Conservation (phyloP, 2,888 invertebrate species). For the Carabus problematicus region DNA sequence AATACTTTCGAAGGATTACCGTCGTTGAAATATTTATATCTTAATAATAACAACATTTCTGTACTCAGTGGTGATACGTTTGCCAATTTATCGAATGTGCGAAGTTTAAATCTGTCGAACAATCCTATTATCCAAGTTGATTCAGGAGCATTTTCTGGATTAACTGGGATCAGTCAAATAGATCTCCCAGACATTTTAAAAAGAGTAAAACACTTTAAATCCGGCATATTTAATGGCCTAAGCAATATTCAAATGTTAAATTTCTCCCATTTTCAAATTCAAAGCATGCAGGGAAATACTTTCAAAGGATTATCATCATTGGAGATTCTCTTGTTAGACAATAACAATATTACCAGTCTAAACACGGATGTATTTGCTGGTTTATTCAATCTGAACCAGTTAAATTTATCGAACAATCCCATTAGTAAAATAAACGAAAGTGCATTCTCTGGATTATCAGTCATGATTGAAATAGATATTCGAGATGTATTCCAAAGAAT, state of each 20-base stretch:
- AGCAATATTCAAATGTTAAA: neutral
- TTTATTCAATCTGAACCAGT: neutral
- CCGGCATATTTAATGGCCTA: slow-evolving; percentile 12
- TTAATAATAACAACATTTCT: slow-evolving; percentile 15
- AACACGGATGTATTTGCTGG: neutral
- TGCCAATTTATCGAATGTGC: neutral
- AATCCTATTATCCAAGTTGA: neutral
- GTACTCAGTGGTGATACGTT: neutral
- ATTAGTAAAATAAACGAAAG: neutral
- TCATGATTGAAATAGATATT: neutral
- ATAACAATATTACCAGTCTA: slow-evolving; percentile 14
- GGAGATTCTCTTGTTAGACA: neutral
- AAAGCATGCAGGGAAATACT: slow-evolving; percentile 16
- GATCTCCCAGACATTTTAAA: slow-evolving; percentile 7
- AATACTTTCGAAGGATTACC: slow-evolving; percentile 7
- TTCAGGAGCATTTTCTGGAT: neutral
- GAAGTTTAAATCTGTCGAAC: slow-evolving; percentile 6
- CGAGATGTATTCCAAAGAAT: slow-evolving; percentile 14
- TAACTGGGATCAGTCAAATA: neutral
- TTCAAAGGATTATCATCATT: slow-evolving; percentile 20
- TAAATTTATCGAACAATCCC: slow-evolving; percentile 18
- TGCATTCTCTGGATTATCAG: slow-evolving; percentile 5
- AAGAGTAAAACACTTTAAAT: slow-evolving; percentile 7
- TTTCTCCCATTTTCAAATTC: slow-evolving; percentile 17
- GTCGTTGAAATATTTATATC: slow-evolving; percentile 5